Conservation (phyloP, 2,888 invertebrate genomes). For the Dryadula phaetusa region DNA sequence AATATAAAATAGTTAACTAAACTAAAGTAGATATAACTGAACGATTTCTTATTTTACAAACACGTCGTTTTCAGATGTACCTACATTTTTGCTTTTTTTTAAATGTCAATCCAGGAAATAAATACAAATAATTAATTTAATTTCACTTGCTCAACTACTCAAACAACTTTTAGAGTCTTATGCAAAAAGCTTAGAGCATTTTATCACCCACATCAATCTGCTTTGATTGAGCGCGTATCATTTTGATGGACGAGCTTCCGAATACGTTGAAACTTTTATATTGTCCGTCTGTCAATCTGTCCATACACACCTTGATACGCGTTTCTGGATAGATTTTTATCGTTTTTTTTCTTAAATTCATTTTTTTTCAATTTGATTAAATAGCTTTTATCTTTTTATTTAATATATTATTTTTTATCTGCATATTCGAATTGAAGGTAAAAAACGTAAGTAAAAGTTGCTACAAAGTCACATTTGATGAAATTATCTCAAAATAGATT, state of each 20-base stretch:
- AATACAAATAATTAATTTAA: background rate
- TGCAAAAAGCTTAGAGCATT: slow-evolving; percentile 42
- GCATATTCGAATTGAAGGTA: background rate
- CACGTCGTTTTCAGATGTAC: background rate
- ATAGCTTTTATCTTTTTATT: background rate
- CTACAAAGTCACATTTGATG: slow-evolving; percentile 2
- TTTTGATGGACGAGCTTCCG: slow-evolving; percentile 77
- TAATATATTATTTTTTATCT: too few species aligned
- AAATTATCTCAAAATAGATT: slow-evolving; percentile 12
- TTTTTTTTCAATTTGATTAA: background rate
- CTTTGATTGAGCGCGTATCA: slow-evolving; percentile 72
- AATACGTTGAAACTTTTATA: slow-evolving; percentile 60
- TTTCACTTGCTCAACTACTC: background rate
- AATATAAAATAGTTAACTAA: too few species aligned
- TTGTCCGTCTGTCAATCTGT: slow-evolving; percentile 66
- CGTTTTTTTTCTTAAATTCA: slow-evolving; percentile 39
- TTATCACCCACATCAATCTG: slow-evolving; percentile 65
- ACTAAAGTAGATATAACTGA: too few species aligned
- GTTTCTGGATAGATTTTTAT: slow-evolving; percentile 44
- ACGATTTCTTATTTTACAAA: background rate
- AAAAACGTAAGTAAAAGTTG: background rate
- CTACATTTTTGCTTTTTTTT: background rate
- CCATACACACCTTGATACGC: slow-evolving; percentile 49
- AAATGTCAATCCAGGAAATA: background rate
- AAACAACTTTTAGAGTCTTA: slow-evolving; percentile 29